phyloP scores from a whole-genome alignment of 2,113 vertebrate species.

The Pygoscelis adeliae region DNA sequence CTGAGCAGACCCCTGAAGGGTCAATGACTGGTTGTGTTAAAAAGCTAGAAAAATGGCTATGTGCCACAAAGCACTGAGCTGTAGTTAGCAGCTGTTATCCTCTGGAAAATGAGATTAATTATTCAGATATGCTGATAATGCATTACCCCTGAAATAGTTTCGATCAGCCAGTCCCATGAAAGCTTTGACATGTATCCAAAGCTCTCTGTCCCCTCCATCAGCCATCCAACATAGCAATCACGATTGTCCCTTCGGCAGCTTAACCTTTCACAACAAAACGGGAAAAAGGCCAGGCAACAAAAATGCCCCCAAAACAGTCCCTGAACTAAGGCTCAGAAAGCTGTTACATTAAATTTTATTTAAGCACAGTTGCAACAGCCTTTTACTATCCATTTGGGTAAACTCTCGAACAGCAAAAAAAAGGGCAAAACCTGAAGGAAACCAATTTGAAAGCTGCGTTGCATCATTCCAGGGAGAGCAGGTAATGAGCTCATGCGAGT shows the following conservation, averaged over 20 bases:
- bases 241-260: not conserved
- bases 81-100: not conserved
- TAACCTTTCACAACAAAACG: not conserved
- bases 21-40: not conserved
- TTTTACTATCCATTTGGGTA: not conserved
- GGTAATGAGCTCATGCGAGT: not conserved
- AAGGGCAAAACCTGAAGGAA: not conserved
- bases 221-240: not conserved
- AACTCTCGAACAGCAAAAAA: not conserved
- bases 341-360: not conserved
- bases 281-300: not conserved
- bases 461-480: not conserved
- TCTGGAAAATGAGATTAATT: not conserved
- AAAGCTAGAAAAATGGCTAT: not conserved
- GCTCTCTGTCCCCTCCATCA: not conserved
- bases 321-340: not conserved
- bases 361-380: fast-evolving
- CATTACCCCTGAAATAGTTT: not conserved
- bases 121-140: not conserved
- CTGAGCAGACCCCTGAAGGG: not conserved
- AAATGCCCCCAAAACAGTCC: not conserved
- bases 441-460: not conserved
- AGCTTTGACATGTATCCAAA: not conserved
- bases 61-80: not conserved
- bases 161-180: not conserved